These are phyloP conservation scores for Diaprepes abbreviatus DNA, from an alignment of 2,888 invertebrate species.

Conservation along the genomic window DNA sequence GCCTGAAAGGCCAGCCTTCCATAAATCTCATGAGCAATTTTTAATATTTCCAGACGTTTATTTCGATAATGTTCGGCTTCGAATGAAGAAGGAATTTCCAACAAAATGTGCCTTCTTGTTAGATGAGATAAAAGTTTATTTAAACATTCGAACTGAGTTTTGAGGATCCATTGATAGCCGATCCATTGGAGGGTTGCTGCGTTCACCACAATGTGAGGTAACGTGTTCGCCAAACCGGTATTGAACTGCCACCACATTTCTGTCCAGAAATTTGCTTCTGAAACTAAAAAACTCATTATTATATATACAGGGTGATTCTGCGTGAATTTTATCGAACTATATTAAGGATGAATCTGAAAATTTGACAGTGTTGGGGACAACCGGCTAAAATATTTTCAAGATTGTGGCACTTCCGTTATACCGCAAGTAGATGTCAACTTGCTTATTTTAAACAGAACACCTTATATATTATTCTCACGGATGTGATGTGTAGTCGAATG, in stretches of 20 bases:
- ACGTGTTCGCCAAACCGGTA: neutral
- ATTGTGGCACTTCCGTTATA: too few relatives aligned
- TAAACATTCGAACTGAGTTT: neutral
- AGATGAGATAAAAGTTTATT: neutral
- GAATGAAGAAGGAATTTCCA: neutral
- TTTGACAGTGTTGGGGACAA: too few relatives aligned
- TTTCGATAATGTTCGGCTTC: neutral
- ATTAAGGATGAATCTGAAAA: too few relatives aligned
- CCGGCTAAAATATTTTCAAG: too few relatives aligned
- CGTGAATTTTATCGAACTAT: too few relatives aligned
- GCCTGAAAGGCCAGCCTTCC: neutral
- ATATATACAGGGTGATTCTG: too few relatives aligned
- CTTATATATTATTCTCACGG: too few relatives aligned
- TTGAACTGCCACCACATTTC: neutral
- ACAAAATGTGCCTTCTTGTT: neutral
- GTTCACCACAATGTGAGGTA: neutral
- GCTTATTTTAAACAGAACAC: too few relatives aligned
- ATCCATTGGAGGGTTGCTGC: neutral
- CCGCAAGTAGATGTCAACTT: too few relatives aligned
- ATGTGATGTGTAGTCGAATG: too few relatives aligned
- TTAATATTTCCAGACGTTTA: neutral
- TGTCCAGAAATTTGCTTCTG: neutral
- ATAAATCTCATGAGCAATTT: constrained; percentile 5
- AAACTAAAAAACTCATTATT: neutral
- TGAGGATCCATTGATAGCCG: constrained; percentile 12